A percentile compares a stretch with the other conserved stretches of the same genome.
Conservation (phyloP, 2,888 invertebrate species). For the Leptodirus hochenwartii region DNA sequence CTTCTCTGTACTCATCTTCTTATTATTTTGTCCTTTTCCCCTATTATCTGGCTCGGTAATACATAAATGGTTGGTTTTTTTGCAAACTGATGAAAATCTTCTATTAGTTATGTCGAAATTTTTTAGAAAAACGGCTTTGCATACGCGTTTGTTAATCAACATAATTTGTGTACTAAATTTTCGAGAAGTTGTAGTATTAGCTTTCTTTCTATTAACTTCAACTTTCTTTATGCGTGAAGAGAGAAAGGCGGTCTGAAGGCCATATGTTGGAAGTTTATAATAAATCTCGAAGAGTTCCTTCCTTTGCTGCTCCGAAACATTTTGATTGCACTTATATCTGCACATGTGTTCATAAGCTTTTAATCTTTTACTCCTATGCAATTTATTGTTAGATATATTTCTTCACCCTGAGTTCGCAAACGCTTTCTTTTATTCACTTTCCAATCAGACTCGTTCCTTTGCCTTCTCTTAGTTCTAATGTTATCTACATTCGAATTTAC, state of each 20-base stretch:
- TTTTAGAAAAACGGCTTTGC: background rate
- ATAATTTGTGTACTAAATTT: constrained; percentile 1
- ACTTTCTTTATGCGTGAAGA: constrained; percentile 1
- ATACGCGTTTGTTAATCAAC: too few relatives aligned
- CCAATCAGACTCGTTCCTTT: background rate
- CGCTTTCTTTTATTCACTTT: constrained; percentile 1
- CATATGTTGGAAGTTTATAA: constrained; percentile 2
- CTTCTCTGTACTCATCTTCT: too few relatives aligned
- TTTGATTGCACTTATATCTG: constrained; percentile 1
- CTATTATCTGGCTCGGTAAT: constrained; percentile 1
- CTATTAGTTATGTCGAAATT: background rate
- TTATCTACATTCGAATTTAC: background rate
- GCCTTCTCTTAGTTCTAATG: background rate
- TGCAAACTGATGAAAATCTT: constrained; percentile 1
- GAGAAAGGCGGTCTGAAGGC: constrained; percentile 2
- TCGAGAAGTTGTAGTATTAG: constrained; percentile 1
- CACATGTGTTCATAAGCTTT: background rate
- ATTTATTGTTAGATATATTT: constrained; percentile 1
- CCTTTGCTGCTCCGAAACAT: constrained; percentile 1
- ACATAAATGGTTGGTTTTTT: constrained; percentile 1
- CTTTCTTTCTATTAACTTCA: constrained; percentile 2
- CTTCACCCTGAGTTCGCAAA: too few relatives aligned
- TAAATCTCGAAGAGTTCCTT: constrained; percentile 1
- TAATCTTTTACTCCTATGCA: constrained; percentile 2
- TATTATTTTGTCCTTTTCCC: too few relatives aligned